phyloP scores from a whole-genome alignment of 2,113 vertebrate genomes.

The Lasiurus cinereus region DNA sequence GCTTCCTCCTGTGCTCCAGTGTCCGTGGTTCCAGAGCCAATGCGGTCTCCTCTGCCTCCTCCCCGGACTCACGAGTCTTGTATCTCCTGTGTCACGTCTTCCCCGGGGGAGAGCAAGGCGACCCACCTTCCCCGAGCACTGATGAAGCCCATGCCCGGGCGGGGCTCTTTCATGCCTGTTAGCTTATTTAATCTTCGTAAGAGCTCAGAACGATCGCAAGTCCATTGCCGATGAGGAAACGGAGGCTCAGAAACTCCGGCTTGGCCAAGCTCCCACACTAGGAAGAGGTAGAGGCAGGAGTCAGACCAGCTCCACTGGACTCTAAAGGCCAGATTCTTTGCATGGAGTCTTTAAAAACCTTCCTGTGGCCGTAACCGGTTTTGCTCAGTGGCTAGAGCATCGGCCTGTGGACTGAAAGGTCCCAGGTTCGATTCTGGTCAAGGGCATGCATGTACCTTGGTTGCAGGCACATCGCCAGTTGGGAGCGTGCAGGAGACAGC shows the following conservation, averaged over 20 bases:
- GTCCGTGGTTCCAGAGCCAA: background rate
- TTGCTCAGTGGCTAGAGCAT: too few species aligned
- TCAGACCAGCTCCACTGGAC: background rate
- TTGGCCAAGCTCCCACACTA: background rate
- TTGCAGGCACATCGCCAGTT: too few species aligned
- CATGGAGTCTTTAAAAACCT: rapidly evolving
- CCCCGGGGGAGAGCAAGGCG: background rate
- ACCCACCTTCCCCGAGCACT: background rate
- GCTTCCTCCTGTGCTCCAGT: background rate
- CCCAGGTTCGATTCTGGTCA: too few species aligned
- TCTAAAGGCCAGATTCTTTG: background rate
- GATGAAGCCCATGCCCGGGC: background rate
- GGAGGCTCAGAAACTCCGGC: background rate
- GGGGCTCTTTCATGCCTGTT: background rate
- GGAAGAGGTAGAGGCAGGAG: background rate
- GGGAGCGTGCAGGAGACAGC: too few species aligned
- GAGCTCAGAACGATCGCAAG: background rate
- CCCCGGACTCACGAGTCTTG: background rate
- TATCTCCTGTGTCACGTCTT: background rate
- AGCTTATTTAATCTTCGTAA: background rate
- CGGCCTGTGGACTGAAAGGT: too few species aligned
- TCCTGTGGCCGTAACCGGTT: too few species aligned
- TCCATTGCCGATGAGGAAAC: background rate
- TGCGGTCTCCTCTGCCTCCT: background rate
- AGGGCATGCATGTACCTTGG: too few species aligned